Conservation (phyloP, 2,888 invertebrate species). For the Ptychoptera contaminata region DNA sequence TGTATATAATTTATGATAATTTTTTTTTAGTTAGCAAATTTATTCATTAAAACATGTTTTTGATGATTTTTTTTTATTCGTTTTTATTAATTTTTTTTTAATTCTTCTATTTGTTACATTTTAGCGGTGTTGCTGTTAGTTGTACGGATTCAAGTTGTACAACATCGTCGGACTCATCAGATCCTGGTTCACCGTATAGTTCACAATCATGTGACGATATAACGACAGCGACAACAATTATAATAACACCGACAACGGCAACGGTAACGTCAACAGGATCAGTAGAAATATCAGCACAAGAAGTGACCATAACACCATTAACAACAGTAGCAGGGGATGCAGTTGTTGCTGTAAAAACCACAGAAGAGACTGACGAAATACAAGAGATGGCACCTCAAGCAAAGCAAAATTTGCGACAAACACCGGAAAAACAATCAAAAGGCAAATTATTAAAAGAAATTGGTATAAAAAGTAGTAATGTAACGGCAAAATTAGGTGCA, state of each 20-base stretch:
- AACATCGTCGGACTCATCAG: slow-evolving; percentile 68
- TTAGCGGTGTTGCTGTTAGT: slow-evolving; percentile 69
- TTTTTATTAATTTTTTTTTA: background rate
- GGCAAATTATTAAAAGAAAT: background rate
- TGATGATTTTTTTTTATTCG: background rate
- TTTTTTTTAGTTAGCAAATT: background rate
- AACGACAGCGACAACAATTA: slow-evolving; percentile 18
- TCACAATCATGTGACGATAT: slow-evolving; percentile 42
- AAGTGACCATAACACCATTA: background rate
- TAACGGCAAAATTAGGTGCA: background rate
- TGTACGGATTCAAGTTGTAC: slow-evolving; percentile 58
- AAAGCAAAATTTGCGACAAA: background rate
- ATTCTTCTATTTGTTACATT: slow-evolving; percentile 22
- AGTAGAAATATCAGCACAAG: background rate
- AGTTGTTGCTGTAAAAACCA: background rate
- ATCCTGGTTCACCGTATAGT: slow-evolving; percentile 73
- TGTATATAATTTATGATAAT: background rate
- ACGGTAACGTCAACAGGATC: slow-evolving; percentile 12
- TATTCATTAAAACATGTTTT: background rate
- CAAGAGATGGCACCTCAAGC: background rate
- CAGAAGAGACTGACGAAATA: background rate
- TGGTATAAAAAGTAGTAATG: background rate
- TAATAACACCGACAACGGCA: slow-evolving; percentile 16
- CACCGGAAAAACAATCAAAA: background rate
- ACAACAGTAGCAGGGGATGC: slow-evolving; percentile 1